These are phyloP conservation scores for Tortricodes alternella DNA, from an alignment of 2,888 invertebrate genomes.

Conservation along the genomic window DNA sequence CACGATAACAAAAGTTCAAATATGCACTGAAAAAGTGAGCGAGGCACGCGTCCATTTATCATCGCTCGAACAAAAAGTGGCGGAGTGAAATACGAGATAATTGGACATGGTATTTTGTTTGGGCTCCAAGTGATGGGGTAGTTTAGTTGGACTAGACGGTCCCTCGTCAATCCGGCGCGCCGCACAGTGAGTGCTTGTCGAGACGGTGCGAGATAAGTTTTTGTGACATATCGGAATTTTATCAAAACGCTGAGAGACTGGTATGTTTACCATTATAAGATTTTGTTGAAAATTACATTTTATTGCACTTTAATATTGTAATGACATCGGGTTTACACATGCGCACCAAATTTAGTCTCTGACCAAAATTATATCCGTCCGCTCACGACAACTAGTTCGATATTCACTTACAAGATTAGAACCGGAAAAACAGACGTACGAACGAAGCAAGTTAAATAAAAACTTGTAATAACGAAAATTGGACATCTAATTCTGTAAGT, in stretches of 20 bases:
- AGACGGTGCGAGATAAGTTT: conserved; percentile 26
- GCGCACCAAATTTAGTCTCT: too few species aligned
- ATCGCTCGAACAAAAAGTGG: conserved; percentile 17
- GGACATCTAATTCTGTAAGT: too few species aligned
- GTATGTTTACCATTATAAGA: conserved; percentile 15
- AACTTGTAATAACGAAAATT: too few species aligned
- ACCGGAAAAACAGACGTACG: too few species aligned
- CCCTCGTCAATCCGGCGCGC: conserved; percentile 13
- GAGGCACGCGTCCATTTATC: conserved; percentile 27
- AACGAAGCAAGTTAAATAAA: too few species aligned
- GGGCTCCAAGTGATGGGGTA: conserved; percentile 1
- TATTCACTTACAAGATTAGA: too few species aligned
- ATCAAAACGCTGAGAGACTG: conserved; percentile 12
- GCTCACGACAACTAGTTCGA: too few species aligned
- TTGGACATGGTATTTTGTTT: conserved; percentile 22
- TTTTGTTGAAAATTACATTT: too few species aligned
- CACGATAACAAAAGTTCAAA: conserved; percentile 44
- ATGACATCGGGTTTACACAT: too few species aligned
- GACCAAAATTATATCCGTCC: too few species aligned
- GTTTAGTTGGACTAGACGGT: not conserved
- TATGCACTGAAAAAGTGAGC: conserved; percentile 36
- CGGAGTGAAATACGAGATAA: conserved; percentile 26
- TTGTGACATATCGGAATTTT: conserved; percentile 18
- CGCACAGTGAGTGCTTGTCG: conserved; percentile 15
- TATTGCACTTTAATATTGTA: too few species aligned